Evolutionary conservation across 2,888 invertebrate species (phyloP).

Genomic region (Ormyrus nitidulus): DNA sequence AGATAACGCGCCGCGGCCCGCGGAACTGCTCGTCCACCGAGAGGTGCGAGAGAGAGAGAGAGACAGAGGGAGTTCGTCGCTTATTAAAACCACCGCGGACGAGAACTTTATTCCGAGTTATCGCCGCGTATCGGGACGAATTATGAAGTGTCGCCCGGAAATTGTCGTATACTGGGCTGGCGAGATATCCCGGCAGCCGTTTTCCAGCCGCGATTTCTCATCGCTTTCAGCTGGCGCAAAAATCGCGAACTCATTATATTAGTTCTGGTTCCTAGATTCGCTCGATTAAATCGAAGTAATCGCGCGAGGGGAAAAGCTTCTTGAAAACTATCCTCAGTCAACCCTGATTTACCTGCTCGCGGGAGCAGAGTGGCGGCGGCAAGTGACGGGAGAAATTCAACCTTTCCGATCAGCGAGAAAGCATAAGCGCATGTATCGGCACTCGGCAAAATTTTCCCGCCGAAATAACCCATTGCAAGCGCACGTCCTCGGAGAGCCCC

Average conservation of each 20-base stretch:
- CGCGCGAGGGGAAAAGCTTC: too few species aligned
- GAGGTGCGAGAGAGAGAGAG: too few species aligned
- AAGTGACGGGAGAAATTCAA: too few species aligned
- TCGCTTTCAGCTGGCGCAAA: too few species aligned
- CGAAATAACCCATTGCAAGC: constrained; percentile 16
- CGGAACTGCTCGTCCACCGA: constrained; percentile 14
- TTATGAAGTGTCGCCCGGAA: constrained; percentile 30
- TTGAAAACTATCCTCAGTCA: too few species aligned
- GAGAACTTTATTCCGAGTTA: constrained; percentile 30
- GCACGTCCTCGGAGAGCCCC: background rate
- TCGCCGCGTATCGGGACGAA: constrained; percentile 1
- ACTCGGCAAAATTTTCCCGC: background rate
- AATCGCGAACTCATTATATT: too few species aligned
- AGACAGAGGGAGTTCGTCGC: constrained; percentile 8
- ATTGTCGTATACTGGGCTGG: background rate
- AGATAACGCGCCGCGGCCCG: constrained; percentile 59
- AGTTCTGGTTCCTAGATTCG: too few species aligned
- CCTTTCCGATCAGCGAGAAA: too few species aligned
- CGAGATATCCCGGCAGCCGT: background rate
- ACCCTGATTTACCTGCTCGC: too few species aligned
- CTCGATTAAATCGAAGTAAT: too few species aligned
- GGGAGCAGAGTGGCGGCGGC: too few species aligned
- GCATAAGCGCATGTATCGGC: too few species aligned
- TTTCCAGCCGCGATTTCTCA: background rate
- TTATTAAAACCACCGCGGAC: constrained; percentile 38